A percentile compares a stretch with the other conserved stretches of the same genome.
Conservation (phyloP, 2,888 invertebrate species). For the Lasioglossum villosulum region DNA sequence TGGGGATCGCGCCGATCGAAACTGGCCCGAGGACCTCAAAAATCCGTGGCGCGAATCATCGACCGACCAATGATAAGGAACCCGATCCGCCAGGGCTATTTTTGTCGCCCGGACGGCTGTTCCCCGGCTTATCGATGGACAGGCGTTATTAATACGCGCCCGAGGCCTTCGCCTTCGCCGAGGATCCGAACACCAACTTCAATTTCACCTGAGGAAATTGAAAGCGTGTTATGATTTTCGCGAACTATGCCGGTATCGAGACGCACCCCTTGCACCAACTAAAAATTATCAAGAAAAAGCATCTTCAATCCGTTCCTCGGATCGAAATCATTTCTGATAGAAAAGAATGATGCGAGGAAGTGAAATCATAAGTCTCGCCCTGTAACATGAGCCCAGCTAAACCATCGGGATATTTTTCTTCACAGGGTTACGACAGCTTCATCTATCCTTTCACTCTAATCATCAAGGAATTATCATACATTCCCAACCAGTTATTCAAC, state of each 20-base stretch:
- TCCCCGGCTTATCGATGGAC: slow-evolving; percentile 27
- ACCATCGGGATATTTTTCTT: neutral
- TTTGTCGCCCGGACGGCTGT: neutral
- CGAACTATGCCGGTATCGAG: no score
- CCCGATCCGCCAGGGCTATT: slow-evolving; percentile 33
- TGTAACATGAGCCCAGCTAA: neutral
- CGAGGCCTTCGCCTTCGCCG: neutral
- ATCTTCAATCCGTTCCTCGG: neutral
- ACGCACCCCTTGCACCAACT: neutral
- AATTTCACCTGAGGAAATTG: slow-evolving; percentile 35
- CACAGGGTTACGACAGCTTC: neutral
- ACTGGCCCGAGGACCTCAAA: slow-evolving; percentile 9
- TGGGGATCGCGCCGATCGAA: slow-evolving; percentile 28
- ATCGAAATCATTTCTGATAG: neutral
- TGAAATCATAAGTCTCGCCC: neutral
- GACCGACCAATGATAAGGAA: slow-evolving; percentile 38
- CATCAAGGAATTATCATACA: neutral
- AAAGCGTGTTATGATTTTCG: neutral
- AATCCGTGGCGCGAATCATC: slow-evolving; percentile 4
- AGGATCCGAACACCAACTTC: neutral
- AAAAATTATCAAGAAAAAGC: neutral
- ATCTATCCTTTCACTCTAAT: neutral
- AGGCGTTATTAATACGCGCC: slow-evolving; percentile 28
- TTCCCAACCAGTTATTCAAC: neutral
- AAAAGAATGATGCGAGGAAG: neutral